Evolutionary conservation across 2,888 invertebrate genomes (phyloP).

Genomic region (Maniola hyperantus): DNA sequence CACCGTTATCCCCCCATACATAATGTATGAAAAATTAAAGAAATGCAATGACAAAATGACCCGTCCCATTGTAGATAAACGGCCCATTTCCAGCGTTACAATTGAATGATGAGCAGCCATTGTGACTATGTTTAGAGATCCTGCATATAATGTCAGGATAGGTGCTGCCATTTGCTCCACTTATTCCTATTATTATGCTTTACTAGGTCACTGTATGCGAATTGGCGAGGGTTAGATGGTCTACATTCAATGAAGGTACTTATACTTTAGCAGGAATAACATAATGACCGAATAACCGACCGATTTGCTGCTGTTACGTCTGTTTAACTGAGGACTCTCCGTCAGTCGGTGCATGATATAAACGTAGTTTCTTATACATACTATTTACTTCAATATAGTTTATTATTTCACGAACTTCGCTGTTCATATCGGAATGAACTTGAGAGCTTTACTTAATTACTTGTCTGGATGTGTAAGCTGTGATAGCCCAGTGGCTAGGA

Average conservation of each 20-base stretch:
- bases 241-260: constrained; percentile 16
- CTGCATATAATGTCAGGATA: constrained; percentile 73
- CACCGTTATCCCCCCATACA: constrained; percentile 49
- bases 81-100: constrained; percentile 73
- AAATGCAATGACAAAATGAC: constrained; percentile 68
- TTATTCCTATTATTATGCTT: constrained; percentile 68
- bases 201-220: constrained; percentile 65
- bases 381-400: too few species aligned
- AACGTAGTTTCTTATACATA: too few species aligned
- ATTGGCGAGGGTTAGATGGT: constrained; percentile 33
- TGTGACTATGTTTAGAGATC: constrained; percentile 82
- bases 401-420: too few species aligned
- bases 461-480: too few species aligned
- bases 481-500: too few species aligned
- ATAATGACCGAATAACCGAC: background rate
- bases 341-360: background rate
- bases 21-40: constrained; percentile 76
- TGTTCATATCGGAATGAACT: too few species aligned
- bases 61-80: constrained; percentile 72
- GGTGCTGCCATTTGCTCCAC: constrained; percentile 69
- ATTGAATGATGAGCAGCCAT: constrained; percentile 79
- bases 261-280: constrained; percentile 9
- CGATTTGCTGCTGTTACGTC: background rate
- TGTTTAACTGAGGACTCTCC: background rate
- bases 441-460: too few species aligned